A percentile compares a stretch with the other conserved stretches of the same genome.
Evolutionary conservation across 1,140 invertebrate genomes (phyloP).

Genomic region (Heliconius eleuchia): DNA sequence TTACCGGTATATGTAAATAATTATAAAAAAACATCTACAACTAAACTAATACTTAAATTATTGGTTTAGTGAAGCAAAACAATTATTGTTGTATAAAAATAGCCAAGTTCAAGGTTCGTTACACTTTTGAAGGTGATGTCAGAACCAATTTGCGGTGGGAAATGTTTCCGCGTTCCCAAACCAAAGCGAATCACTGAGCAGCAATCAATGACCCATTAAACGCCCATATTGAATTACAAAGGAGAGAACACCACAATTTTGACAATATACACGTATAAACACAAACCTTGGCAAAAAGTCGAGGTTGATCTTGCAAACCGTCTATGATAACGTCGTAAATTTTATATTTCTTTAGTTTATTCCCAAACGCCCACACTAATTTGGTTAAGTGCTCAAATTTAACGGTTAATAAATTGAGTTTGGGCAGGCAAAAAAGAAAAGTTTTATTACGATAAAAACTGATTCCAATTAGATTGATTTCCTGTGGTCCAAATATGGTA

Average conservation of each 20-base stretch:
- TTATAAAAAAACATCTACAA: not conserved
- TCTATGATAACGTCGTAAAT: slow-evolving; percentile 17
- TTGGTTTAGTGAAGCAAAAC: not conserved
- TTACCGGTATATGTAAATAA: too few relatives aligned
- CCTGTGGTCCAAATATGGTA: slow-evolving; percentile 23
- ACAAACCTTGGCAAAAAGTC: slow-evolving; percentile 41
- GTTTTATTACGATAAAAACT: slow-evolving; percentile 23
- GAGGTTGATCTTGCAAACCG: slow-evolving; percentile 27
- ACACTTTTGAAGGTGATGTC: slow-evolving; percentile 36
- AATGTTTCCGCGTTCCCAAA: slow-evolving; percentile 53
- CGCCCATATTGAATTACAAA: slow-evolving; percentile 58
- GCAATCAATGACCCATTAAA: slow-evolving; percentile 59
- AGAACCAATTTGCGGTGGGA: slow-evolving; percentile 26
- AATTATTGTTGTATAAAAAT: slow-evolving; percentile 47
- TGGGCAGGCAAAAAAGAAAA: slow-evolving; percentile 21
- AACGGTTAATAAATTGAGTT: slow-evolving; percentile 22
- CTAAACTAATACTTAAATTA: not conserved
- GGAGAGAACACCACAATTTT: slow-evolving; percentile 31
- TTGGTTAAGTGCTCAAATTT: slow-evolving; percentile 20
- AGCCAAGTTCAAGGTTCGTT: slow-evolving; percentile 60
- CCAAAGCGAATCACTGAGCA: slow-evolving; percentile 48
- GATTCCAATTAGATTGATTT: slow-evolving; percentile 22
- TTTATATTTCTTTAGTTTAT: slow-evolving; percentile 16
- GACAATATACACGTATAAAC: slow-evolving; percentile 22
- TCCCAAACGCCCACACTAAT: slow-evolving; percentile 17